Percentiles rank a stretch among this genome's conserved stretches.
Conservation (phyloP, 2,113 vertebrate species). For the Cephalopterus ornatus region DNA sequence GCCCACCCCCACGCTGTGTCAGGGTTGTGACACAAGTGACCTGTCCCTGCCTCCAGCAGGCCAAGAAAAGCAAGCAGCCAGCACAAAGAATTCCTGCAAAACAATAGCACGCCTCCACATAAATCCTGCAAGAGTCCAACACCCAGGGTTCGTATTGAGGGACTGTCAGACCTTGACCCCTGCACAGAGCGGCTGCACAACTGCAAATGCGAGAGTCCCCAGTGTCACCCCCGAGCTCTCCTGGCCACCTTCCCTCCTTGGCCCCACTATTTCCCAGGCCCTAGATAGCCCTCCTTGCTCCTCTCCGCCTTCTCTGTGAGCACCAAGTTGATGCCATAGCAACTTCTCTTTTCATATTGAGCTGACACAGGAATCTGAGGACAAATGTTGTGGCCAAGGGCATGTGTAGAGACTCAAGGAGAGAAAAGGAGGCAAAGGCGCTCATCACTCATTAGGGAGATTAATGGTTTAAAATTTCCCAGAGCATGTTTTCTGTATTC, state of each 20-base stretch:
- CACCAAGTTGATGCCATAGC: constrained; percentile 29
- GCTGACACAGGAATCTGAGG: not conserved
- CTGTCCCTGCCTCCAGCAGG: not conserved
- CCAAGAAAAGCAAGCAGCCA: not conserved
- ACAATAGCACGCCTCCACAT: not conserved
- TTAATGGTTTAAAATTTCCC: not conserved
- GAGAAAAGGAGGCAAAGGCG: not conserved
- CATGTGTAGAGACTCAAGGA: not conserved
- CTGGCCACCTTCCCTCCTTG: fast-evolving
- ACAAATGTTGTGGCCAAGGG: not conserved
- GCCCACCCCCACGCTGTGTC: fast-evolving
- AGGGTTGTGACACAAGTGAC: not conserved
- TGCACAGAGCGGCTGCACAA: fast-evolving
- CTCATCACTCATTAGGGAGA: not conserved
- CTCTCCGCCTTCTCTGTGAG: not conserved
- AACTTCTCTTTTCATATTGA: constrained; percentile 1
- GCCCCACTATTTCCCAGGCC: not conserved
- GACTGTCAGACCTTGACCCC: not conserved
- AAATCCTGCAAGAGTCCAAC: not conserved
- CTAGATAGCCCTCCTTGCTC: not conserved
- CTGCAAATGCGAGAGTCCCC: not conserved
- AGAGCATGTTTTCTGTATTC: not conserved
- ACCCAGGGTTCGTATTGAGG: not conserved
- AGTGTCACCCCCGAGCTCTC: fast-evolving
- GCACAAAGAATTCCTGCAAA: not conserved